Base-by-base conservation (phyloP, 2,113 vertebrate species). In the Eptesicus fuscus region DNA sequence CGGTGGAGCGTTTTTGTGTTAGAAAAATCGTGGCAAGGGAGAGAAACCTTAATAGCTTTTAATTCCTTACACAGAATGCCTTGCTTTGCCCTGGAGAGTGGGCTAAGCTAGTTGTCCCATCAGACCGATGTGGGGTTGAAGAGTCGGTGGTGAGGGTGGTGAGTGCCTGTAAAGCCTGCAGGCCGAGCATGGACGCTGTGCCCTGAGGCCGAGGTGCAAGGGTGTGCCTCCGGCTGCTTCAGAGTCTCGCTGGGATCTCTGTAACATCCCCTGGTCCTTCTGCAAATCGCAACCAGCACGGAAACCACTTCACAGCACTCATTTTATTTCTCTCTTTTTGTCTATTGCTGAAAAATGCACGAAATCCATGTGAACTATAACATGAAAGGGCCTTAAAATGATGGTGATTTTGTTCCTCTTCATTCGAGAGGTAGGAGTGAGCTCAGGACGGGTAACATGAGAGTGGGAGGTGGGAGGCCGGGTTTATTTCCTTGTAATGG, bases 61-160 rank as follows among this genome's bases (percentile, higher is more conserved):
- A 85, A 96, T 93, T 96, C 40, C 88, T 97, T 96, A 51, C 88
- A 96, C 93, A 97, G 22, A 97, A 96, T 44, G 23, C 2, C 49
- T 83, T 69, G 30, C 30, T 96, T 90, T 85, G 53, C 18, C 71
- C 77, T 87, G 37, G 71, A 95, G 93, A 74, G 51, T 40, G 93
- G 95, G 49, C 92, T 94, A 23, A 93, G 88, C 32, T 90, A 7
- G 93, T 94, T 49, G 51, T 32, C 63, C 56, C 17, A 59, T 74
- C 70, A 49, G 85, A 90, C 6, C 20, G 51, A 18, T 16, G 44
- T 6, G 22, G 25, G 28, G 30, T 4, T 49, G 28, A 35, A 83
- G 49, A 13, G 56, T 49, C 2, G 0, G 4, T 13, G 8, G 1
- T 0, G 0, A 77, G 5, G 1, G 4, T 18, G 8, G 1, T 0